Conservation (phyloP, 2,888 invertebrate species). For the Oegoconia quadripuncta region DNA sequence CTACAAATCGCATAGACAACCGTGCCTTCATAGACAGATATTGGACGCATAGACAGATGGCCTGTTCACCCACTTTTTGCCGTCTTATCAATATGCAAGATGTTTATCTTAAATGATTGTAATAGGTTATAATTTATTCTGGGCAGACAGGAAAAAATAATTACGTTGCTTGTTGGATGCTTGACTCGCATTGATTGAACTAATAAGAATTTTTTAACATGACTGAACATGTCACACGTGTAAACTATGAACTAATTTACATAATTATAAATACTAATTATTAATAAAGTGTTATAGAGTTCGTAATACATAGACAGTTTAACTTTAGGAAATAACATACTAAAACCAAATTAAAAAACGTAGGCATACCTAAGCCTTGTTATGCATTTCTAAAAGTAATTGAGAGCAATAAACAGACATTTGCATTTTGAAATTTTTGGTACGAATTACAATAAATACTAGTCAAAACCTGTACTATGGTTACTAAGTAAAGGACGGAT, state of each 20-base stretch:
- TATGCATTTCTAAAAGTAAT: no score
- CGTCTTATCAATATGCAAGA: slow-evolving; percentile 53
- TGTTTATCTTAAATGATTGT: slow-evolving; percentile 68
- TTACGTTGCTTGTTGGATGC: slow-evolving; percentile 24
- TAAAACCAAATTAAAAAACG: no score
- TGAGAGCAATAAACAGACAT: no score
- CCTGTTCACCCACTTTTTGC: slow-evolving; percentile 30
- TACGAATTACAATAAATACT: no score
- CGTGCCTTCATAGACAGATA: background rate
- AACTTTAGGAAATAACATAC: no score
- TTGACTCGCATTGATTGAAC: slow-evolving; percentile 18
- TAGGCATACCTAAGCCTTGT: no score
- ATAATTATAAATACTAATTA: slow-evolving; percentile 26
- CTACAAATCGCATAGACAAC: no score
- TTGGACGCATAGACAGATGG: background rate
- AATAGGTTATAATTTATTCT: slow-evolving; percentile 65
- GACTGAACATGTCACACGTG: slow-evolving; percentile 28
- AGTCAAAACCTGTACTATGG: no score
- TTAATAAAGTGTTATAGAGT: slow-evolving; percentile 6
- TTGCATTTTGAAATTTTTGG: no score
- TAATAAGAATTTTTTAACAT: slow-evolving; percentile 45
- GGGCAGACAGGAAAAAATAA: slow-evolving; percentile 47
- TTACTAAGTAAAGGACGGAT: no score
- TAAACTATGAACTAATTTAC: slow-evolving; percentile 33
- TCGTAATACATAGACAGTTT: background rate